phyloP scores from a whole-genome alignment of 2,113 vertebrate genomes.

The Sorex araneus region DNA sequence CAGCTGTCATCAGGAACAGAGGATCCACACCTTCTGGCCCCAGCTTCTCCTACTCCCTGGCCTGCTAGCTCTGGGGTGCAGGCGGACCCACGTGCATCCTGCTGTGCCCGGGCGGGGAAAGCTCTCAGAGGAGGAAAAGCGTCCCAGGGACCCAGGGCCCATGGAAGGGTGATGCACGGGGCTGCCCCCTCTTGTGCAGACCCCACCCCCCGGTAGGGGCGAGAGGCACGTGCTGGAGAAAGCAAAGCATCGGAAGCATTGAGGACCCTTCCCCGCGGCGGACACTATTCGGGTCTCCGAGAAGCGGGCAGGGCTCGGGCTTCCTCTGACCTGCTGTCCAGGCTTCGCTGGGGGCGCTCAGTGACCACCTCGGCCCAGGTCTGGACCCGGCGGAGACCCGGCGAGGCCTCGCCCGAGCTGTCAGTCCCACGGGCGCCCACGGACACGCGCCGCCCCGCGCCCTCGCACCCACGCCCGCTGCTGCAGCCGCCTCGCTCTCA shows the following conservation, averaged over 20 bases:
- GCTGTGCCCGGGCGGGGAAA: neutral
- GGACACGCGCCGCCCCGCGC: neutral
- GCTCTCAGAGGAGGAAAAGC: neutral
- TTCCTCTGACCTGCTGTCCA: neutral
- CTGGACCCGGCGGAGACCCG: neutral
- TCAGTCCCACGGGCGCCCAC: neutral
- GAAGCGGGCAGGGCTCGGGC: neutral
- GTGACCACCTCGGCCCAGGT: neutral
- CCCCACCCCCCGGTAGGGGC: neutral
- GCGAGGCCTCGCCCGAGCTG: rapidly evolving
- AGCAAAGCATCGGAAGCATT: neutral
- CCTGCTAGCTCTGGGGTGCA: neutral
- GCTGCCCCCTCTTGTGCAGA: too few relatives aligned
- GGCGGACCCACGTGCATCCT: neutral
- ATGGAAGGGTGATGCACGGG: too few relatives aligned
- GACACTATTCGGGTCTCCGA: neutral
- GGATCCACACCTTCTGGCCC: neutral
- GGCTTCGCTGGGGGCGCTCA: neutral
- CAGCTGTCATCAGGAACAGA: neutral
- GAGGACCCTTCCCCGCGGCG: neutral
- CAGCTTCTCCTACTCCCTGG: neutral
- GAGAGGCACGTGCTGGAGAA: rapidly evolving
- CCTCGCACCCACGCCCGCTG: rapidly evolving
- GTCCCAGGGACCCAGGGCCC: neutral
- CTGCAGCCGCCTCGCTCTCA: neutral